These are phyloP conservation scores for Pteria penguin DNA, from an alignment of 2,888 invertebrate genomes.

Conservation along the genomic window DNA sequence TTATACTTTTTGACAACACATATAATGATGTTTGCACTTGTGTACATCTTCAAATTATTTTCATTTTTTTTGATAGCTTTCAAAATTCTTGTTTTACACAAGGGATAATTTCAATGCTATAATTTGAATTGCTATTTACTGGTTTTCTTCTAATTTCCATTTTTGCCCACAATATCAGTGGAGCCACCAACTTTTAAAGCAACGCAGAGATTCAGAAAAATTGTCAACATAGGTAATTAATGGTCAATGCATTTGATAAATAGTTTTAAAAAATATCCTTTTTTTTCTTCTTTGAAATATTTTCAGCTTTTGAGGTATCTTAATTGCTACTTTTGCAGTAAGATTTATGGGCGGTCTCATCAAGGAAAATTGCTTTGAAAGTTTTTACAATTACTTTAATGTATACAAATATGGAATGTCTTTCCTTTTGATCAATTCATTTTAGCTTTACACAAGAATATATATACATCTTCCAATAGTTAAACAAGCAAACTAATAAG, in stretches of 20 bases:
- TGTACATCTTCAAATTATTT: too few species aligned
- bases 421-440: too few species aligned
- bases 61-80: too few species aligned
- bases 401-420: neutral
- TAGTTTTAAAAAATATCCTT: neutral
- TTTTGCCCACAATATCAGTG: constrained; percentile 84
- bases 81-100: too few species aligned
- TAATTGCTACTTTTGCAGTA: neutral
- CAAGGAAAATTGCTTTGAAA: neutral
- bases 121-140: too few species aligned
- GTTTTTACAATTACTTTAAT: neutral
- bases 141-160: constrained; percentile 44
- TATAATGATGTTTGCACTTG: too few species aligned
- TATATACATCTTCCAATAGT: too few species aligned
- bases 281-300: neutral
- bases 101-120: too few species aligned
- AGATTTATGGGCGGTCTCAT: neutral
- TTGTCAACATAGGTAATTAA: constrained; percentile 97
- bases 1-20: too few species aligned
- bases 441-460: too few species aligned
- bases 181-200: constrained; percentile 99
- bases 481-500: too few species aligned
- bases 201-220: constrained; percentile 99
- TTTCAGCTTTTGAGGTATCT: constrained; percentile 8
- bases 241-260: constrained; percentile 12